phyloP scores from a whole-genome alignment of 2,113 vertebrate genomes.

The Calidris pygmaea region DNA sequence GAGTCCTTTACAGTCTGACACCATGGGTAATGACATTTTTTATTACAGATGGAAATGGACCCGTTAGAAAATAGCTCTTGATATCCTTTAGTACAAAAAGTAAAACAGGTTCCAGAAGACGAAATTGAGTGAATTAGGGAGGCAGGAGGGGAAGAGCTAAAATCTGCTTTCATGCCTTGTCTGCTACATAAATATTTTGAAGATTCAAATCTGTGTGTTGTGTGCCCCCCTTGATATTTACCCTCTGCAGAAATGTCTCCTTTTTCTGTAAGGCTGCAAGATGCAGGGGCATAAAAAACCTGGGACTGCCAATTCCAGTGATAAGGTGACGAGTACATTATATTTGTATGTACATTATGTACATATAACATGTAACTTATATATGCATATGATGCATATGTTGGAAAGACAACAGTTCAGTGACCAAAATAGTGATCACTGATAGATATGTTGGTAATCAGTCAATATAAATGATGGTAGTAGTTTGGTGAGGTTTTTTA shows the following conservation, averaged over 20 bases:
- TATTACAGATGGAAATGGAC: neutral
- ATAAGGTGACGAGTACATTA: neutral
- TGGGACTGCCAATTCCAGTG: neutral
- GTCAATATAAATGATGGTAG: neutral
- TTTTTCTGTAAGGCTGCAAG: neutral
- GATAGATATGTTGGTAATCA: neutral
- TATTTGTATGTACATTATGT: neutral
- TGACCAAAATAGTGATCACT: neutral
- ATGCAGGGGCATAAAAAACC: neutral
- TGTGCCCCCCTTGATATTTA: neutral
- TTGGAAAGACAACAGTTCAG: neutral
- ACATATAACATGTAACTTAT: neutral
- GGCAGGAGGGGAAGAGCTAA: neutral
- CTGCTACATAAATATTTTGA: neutral
- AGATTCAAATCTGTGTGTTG: neutral
- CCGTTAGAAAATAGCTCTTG: neutral
- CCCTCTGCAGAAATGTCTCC: neutral
- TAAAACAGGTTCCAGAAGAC: neutral
- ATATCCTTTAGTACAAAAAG: neutral
- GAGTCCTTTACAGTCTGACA: neutral
- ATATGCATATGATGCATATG: neutral
- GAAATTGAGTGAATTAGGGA: neutral
- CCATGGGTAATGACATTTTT: neutral
- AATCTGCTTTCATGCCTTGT: neutral
- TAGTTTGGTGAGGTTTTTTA: neutral